Percentiles rank a stretch among this genome's conserved stretches.
Evolutionary conservation across 2,113 vertebrate species (phyloP).

Genomic region (Paraplagusia blochii): DNA sequence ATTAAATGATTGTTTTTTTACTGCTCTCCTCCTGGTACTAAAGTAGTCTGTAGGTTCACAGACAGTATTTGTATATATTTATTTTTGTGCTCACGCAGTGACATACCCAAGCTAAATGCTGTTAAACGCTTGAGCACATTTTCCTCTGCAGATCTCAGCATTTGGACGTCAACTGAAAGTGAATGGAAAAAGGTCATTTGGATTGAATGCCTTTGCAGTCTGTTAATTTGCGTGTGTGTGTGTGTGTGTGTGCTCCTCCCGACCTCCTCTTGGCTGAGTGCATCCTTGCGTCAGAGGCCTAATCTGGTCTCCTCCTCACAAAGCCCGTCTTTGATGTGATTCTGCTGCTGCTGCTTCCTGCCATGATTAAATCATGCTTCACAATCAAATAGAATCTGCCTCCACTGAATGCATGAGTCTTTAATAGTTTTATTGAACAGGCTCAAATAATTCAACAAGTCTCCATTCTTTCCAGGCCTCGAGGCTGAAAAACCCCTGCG

Average conservation of each 20-base stretch:
- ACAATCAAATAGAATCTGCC: conserved; percentile 70
- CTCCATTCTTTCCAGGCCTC: conserved; percentile 33
- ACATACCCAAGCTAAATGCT: neutral
- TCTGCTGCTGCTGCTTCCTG: conserved; percentile 71
- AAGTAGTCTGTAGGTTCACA: no score
- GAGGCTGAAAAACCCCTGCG: conserved; percentile 28
- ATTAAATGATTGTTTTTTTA: no score
- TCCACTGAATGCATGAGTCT: conserved; percentile 67
- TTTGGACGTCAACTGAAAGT: conserved; percentile 52
- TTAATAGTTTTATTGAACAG: conserved; percentile 75
- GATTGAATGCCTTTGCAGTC: conserved; percentile 61
- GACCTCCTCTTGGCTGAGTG: conserved; percentile 51
- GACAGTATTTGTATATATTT: no score
- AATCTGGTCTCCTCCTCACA: conserved; percentile 73
- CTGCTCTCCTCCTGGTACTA: no score
- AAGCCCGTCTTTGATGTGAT: conserved; percentile 76
- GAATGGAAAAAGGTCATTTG: conserved; percentile 58
- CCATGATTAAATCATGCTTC: conserved; percentile 69
- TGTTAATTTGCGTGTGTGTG: conserved; percentile 35
- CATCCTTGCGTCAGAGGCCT: conserved; percentile 70
- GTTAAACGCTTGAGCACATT: neutral
- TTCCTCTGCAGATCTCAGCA: conserved; percentile 33
- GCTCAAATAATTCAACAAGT: conserved; percentile 52
- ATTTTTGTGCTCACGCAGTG: neutral
- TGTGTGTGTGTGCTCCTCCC: conserved; percentile 32